Evolutionary conservation across 2,797 vertebrate genomes (phyloP).

Genomic region (Acridotheres tristis): DNA sequence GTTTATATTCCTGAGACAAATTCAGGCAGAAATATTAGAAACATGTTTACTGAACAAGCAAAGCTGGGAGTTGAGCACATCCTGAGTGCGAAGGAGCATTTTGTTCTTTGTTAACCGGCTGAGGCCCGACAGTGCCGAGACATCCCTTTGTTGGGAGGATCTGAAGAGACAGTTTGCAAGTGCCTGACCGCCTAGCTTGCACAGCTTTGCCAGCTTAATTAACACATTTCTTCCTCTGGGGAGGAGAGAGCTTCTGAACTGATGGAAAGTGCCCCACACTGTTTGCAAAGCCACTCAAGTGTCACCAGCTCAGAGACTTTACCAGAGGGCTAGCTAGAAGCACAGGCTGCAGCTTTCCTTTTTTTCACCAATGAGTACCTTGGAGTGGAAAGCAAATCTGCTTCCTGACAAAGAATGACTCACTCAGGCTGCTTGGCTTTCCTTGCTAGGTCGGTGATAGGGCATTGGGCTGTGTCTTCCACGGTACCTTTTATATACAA

Average conservation of each 20-base stretch:
- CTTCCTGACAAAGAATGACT: background rate
- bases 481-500: background rate
- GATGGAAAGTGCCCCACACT: background rate
- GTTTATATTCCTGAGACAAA: background rate
- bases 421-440: background rate
- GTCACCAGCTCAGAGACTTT: background rate
- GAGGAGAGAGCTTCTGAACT: background rate
- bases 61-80: background rate
- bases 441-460: background rate
- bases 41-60: background rate
- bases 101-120: fast-evolving
- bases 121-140: background rate
- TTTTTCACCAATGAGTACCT: background rate
- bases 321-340: background rate
- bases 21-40: background rate
- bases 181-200: slow-evolving; percentile 29
- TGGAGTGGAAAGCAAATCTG: background rate
- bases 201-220: slow-evolving; percentile 52
- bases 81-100: background rate
- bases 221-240: slow-evolving; percentile 17
- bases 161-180: slow-evolving; percentile 1
- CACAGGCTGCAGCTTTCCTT: slow-evolving; percentile 1
- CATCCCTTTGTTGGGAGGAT: background rate
- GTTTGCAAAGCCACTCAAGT: slow-evolving; percentile 39
- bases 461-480: background rate